Percentiles rank a stretch among this genome's conserved stretches.
Evolutionary conservation across 2,113 vertebrate species (phyloP).

Genomic region (Bubo scandiacus): DNA sequence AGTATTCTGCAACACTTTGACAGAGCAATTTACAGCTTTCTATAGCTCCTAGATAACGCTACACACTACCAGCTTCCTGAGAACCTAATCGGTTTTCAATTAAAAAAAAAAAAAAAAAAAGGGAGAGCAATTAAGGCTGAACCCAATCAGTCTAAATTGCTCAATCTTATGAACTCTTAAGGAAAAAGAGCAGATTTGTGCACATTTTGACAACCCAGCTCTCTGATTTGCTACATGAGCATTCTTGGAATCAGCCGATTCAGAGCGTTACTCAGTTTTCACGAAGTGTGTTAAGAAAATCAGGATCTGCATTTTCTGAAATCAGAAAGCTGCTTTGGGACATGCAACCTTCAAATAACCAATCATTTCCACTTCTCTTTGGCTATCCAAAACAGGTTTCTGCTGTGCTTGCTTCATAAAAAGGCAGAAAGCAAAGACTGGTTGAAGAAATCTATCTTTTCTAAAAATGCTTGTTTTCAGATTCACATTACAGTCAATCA

Average conservation of each 20-base stretch:
- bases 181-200: background rate
- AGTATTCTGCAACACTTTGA: background rate
- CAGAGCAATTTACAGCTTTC: background rate
- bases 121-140: background rate
- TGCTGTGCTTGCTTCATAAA: background rate
- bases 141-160: background rate
- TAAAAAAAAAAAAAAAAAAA: background rate
- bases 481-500: background rate
- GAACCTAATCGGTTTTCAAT: background rate
- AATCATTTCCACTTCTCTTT: background rate
- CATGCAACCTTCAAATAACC: background rate
- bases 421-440: background rate
- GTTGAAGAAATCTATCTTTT: conserved; percentile 13
- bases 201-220: background rate
- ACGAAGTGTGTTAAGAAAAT: background rate
- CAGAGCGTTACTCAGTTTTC: background rate
- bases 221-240: background rate
- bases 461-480: conserved; percentile 31
- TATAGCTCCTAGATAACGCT: background rate
- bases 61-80: background rate
- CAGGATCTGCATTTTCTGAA: conserved; percentile 16
- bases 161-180: background rate
- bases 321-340: background rate
- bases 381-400: background rate
- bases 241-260: background rate